Percentiles rank a stretch among this genome's conserved stretches.
phyloP scores from a whole-genome alignment of 2,888 invertebrate genomes.

The Drosophila neonasuta region DNA sequence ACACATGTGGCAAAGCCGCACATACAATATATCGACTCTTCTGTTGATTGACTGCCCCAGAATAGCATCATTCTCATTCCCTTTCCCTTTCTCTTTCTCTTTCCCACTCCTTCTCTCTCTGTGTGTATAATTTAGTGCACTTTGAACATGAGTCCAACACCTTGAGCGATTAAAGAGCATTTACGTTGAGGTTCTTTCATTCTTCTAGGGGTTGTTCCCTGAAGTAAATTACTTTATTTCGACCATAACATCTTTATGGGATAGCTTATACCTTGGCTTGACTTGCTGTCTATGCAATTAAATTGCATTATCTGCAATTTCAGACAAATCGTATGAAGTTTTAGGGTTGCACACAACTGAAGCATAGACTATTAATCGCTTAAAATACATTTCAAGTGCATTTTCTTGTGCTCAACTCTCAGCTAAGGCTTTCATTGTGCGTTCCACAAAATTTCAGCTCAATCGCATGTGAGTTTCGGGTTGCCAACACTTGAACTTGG shows the following conservation, averaged over 20 bases:
- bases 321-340: background rate
- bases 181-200: conserved; percentile 2
- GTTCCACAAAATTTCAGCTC: background rate
- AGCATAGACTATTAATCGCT: background rate
- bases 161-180: conserved; percentile 28
- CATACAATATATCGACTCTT: background rate
- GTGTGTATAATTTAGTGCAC: conserved; percentile 22
- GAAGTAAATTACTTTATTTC: conserved; percentile 13
- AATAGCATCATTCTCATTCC: background rate
- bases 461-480: background rate
- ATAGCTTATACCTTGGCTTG: background rate
- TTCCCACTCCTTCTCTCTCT: background rate
- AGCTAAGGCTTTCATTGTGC: background rate
- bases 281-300: background rate
- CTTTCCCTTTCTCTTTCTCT: background rate
- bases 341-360: background rate
- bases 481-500: background rate
- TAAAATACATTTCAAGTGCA: background rate
- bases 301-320: conserved; percentile 2
- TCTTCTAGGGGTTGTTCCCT: background rate
- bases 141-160: conserved; percentile 29
- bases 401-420: background rate
- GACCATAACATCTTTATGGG: background rate
- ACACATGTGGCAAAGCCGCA: conserved; percentile 46
- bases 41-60: conserved; percentile 48